Evolutionary conservation across 2,797 vertebrate genomes (phyloP).

Genomic region (Parotocinclus haroldoi): DNA sequence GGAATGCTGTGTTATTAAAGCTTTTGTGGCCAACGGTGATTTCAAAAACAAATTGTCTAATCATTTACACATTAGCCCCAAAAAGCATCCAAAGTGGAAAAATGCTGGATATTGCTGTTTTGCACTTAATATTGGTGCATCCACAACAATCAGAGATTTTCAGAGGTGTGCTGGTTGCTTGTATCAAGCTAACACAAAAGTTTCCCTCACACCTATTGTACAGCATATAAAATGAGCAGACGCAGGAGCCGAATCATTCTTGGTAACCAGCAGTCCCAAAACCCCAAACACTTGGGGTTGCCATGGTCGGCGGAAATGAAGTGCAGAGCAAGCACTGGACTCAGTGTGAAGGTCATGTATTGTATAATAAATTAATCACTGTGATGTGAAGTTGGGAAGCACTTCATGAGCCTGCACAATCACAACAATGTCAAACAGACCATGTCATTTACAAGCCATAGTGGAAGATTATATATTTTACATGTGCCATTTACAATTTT

Average conservation of each 20-base stretch:
- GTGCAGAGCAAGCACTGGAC: constrained; percentile 36
- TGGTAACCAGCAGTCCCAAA: constrained; percentile 40
- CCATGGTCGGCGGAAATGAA: constrained; percentile 43
- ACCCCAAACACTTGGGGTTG: constrained; percentile 44
- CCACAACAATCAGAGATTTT: constrained; percentile 24
- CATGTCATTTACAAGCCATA: too few relatives aligned
- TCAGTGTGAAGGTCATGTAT: constrained; percentile 22
- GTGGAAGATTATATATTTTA: background rate
- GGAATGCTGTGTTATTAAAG: constrained; percentile 36
- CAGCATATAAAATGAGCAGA: constrained; percentile 41
- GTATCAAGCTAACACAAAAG: constrained; percentile 12
- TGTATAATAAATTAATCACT: constrained; percentile 16
- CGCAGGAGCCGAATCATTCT: constrained; percentile 29
- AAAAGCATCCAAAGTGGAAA: constrained; percentile 22
- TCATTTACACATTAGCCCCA: constrained; percentile 38
- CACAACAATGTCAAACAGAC: background rate
- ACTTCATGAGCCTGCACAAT: background rate
- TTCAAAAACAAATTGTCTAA: constrained; percentile 37
- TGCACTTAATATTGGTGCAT: background rate
- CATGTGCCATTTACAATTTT: too few relatives aligned
- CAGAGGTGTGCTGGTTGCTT: constrained; percentile 10
- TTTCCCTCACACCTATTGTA: constrained; percentile 34
- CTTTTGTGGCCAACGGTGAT: constrained; percentile 25
- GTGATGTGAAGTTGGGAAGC: background rate
- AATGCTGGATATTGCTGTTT: constrained; percentile 31